Conservation (phyloP, 1,140 invertebrate genomes). For the Potamilus streckersoni region DNA sequence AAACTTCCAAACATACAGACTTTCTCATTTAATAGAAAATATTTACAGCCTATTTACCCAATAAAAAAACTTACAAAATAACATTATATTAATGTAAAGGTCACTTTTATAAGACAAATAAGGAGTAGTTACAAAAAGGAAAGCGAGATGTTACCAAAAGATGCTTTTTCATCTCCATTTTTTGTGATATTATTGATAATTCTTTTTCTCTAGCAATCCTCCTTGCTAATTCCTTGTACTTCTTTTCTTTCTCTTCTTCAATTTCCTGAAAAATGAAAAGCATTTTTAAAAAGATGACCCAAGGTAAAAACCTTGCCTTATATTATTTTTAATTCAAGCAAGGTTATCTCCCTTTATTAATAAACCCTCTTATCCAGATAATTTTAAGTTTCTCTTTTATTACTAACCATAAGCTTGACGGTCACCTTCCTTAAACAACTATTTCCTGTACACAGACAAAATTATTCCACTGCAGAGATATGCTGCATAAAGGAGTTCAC, state of each 20-base stretch:
- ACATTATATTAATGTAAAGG: background rate
- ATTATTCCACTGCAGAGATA: conserved; percentile 79
- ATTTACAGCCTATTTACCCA: conserved; percentile 5
- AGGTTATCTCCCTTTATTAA: background rate
- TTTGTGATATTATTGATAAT: conserved; percentile 83
- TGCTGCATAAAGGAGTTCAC: conserved; percentile 65
- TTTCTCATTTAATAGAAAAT: background rate
- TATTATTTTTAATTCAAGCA: background rate
- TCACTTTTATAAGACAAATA: background rate
- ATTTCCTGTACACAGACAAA: conserved; percentile 75
- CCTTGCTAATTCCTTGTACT: conserved; percentile 84
- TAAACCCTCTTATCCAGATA: background rate
- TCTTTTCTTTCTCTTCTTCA: conserved; percentile 65
- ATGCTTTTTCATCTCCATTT: conserved; percentile 83
- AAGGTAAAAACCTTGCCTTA: too few relatives aligned
- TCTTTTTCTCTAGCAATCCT: conserved; percentile 86
- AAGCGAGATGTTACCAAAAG: conserved; percentile 69
- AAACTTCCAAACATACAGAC: conserved; percentile 1
- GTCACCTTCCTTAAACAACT: conserved; percentile 74
- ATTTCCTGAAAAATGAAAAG: conserved; percentile 74
- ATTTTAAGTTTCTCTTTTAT: background rate
- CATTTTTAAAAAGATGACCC: conserved; percentile 19
- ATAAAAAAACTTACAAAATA: conserved; percentile 8
- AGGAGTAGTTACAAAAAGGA: background rate
- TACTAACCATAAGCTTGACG: background rate